Conservation (phyloP, 1,140 invertebrate genomes). For the Kradibia gibbosae region DNA sequence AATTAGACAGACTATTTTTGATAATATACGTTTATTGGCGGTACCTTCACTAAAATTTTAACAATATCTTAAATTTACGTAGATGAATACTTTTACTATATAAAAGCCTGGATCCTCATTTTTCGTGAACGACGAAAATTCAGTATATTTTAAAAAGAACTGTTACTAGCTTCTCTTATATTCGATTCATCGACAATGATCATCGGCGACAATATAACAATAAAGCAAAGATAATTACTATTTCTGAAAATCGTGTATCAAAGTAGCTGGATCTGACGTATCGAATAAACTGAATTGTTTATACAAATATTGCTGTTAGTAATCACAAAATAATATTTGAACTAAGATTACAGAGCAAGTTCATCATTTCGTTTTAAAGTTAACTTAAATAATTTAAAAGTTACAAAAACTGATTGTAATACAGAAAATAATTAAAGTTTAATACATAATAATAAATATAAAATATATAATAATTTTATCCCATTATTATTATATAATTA, state of each 20-base stretch:
- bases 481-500: no score
- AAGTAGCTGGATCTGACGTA: neutral
- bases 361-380: neutral
- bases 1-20: no score
- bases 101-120: neutral
- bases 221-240: neutral
- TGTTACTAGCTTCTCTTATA: neutral
- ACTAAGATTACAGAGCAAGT: neutral
- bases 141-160: neutral
- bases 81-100: slow-evolving; percentile 7
- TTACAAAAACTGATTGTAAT: neutral
- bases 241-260: neutral
- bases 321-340: neutral
- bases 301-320: neutral
- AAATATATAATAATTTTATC: no score
- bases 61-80: neutral
- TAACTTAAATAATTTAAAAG: neutral
- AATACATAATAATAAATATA: no score
- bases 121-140: slow-evolving; percentile 9
- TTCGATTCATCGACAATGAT: slow-evolving; percentile 5
- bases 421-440: neutral
- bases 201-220: neutral
- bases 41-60: neutral
- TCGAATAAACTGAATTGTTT: neutral
- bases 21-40: neutral